phyloP scores from a whole-genome alignment of 1,140 invertebrate genomes.

The Heliothis subflexa region DNA sequence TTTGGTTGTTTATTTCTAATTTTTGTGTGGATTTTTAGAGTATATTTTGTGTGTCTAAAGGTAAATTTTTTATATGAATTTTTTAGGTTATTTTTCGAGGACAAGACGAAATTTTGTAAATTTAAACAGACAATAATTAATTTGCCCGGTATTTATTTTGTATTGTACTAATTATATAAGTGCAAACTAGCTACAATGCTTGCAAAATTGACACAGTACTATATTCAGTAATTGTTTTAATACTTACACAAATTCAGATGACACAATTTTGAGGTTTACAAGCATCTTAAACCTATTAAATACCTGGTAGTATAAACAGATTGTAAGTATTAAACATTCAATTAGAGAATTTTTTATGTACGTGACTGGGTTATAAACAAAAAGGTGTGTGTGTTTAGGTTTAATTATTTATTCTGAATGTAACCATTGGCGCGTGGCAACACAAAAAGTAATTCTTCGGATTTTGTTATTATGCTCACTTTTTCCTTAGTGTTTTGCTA shows the following conservation, averaged over 20 bases:
- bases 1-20: conserved; percentile 23
- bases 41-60: background rate
- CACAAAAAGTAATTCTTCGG: conserved; percentile 15
- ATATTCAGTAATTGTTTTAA: too few species aligned
- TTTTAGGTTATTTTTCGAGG: background rate
- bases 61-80: background rate
- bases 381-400: background rate
- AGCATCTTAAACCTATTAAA: conserved; percentile 4
- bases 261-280: background rate
- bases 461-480: background rate
- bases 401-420: conserved; percentile 24
- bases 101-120: too few species aligned
- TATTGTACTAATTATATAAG: too few species aligned
- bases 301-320: background rate
- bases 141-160: too few species aligned
- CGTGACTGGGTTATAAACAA: conserved; percentile 27
- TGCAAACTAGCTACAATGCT: too few species aligned
- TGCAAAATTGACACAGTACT: too few species aligned
- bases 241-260: too few species aligned
- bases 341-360: conserved; percentile 49
- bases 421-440: conserved; percentile 25
- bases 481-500: background rate
- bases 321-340: conserved; percentile 57
- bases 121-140: too few species aligned
- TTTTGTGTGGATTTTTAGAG: background rate